phyloP scores from a whole-genome alignment of 2,113 vertebrate genomes.

The Orthonyx spaldingii region DNA sequence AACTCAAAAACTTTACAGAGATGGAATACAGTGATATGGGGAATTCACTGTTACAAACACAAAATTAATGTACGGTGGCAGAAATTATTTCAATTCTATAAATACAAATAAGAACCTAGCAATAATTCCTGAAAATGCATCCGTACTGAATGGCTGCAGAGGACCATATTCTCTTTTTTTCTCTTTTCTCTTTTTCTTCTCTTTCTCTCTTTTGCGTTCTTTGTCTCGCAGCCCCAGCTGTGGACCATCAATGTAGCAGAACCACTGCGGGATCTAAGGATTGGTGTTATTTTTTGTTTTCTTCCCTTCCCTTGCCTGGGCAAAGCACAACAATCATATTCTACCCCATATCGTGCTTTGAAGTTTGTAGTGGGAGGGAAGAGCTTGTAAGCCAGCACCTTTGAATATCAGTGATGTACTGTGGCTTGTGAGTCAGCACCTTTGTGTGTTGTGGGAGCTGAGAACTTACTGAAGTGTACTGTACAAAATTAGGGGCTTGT shows the following conservation, averaged over 20 bases:
- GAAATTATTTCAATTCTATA: not conserved
- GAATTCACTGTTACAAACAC: not conserved
- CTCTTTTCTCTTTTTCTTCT: not conserved
- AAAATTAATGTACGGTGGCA: not conserved
- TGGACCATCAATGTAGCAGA: fast-evolving
- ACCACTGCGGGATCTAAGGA: fast-evolving
- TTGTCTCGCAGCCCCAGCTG: not conserved
- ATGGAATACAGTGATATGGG: not conserved
- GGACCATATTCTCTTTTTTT: not conserved
- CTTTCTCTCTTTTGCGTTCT: not conserved
- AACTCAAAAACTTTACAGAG: not conserved
- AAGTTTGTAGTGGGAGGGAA: not conserved
- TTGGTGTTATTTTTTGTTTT: not conserved
- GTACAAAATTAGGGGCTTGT: not conserved
- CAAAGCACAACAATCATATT: not conserved
- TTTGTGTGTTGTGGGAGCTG: not conserved
- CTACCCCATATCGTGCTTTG: not conserved
- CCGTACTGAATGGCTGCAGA: not conserved
- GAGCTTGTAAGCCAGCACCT: not conserved
- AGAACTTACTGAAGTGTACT: not conserved
- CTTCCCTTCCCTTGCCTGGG: not conserved
- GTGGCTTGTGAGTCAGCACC: not conserved
- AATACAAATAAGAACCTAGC: not conserved
- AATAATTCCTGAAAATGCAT: not conserved
- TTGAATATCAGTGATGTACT: not conserved